Conservation (phyloP, 2,797 vertebrate genomes). For the Morus bassanus region DNA sequence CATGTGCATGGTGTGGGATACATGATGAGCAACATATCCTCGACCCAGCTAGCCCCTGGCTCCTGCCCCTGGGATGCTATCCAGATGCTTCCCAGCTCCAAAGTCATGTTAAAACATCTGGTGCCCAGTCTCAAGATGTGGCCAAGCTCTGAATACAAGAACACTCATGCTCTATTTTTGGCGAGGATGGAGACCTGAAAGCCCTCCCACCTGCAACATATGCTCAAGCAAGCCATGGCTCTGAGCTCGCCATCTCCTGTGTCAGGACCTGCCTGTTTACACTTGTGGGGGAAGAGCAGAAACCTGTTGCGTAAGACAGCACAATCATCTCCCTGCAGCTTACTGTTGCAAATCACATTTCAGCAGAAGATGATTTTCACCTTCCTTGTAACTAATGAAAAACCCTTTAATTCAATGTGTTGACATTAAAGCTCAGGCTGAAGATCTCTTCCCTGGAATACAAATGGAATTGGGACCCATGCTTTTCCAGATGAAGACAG, state of each 20-base stretch:
- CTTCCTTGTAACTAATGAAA: conserved; percentile 41
- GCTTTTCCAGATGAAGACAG: not conserved
- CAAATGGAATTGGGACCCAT: not conserved
- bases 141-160: not conserved
- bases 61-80: not conserved
- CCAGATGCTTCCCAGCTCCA: not conserved
- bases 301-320: not conserved
- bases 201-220: not conserved
- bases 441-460: not conserved
- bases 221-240: not conserved
- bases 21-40: not conserved
- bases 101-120: not conserved
- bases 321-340: not conserved
- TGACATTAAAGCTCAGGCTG: conserved; percentile 18
- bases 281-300: not conserved
- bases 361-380: conserved; percentile 15
- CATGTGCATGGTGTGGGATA: too few relatives aligned
- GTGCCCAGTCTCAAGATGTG: not conserved
- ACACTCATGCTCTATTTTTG: rapidly evolving
- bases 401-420: conserved; percentile 30
- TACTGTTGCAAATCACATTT: not conserved
- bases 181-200: not conserved
- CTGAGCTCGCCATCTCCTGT: not conserved
- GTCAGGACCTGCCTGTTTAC: not conserved
- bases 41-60: not conserved